Evolutionary conservation across 2,888 invertebrate genomes (phyloP).

Genomic region (Coleophora deauratella): DNA sequence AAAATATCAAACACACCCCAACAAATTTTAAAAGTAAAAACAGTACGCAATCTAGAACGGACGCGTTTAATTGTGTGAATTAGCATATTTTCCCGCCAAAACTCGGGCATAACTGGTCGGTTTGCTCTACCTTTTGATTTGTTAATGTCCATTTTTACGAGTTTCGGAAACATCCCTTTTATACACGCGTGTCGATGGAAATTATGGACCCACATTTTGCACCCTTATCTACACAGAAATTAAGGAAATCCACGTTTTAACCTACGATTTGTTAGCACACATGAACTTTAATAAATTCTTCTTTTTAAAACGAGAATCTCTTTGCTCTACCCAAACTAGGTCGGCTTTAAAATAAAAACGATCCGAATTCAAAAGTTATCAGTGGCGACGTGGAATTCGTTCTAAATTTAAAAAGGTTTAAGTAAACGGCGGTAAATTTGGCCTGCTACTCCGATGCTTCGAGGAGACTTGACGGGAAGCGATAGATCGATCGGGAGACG

Average conservation of each 20-base stretch:
- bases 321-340: too few species aligned
- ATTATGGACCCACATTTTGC: too few species aligned
- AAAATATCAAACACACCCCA: too few species aligned
- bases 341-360: neutral
- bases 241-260: too few species aligned
- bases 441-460: constrained; percentile 22
- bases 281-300: too few species aligned
- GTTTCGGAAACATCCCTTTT: constrained; percentile 13
- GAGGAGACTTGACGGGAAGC: constrained; percentile 24
- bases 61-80: constrained; percentile 53
- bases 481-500: constrained; percentile 42
- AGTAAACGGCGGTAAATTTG: constrained; percentile 35
- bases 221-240: too few species aligned
- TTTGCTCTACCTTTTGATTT: constrained; percentile 43
- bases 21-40: constrained; percentile 17
- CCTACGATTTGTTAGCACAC: too few species aligned
- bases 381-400: constrained; percentile 23
- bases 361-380: constrained; percentile 3
- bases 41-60: constrained; percentile 36
- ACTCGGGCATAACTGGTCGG: constrained; percentile 27
- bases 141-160: constrained; percentile 34
- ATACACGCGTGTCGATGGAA: too few species aligned
- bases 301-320: too few species aligned
- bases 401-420: constrained; percentile 46
- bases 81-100: constrained; percentile 48